These are phyloP conservation scores for Polydesmus complanatus DNA, from an alignment of 2,888 invertebrate species.

Conservation along the genomic window DNA sequence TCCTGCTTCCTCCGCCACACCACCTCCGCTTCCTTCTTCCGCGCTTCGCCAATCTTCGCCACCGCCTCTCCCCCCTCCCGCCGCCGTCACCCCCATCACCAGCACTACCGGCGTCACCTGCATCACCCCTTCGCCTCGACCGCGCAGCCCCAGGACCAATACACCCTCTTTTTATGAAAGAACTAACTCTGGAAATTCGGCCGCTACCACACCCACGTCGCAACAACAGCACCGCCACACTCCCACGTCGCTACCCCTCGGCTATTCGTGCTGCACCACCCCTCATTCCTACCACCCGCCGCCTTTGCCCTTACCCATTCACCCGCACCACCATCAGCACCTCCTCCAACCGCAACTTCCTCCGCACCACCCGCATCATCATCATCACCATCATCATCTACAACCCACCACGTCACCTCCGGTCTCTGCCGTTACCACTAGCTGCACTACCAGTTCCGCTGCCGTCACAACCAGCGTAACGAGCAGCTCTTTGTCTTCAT, in stretches of 20 bases:
- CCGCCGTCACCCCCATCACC: conserved; percentile 14
- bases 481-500: conserved; percentile 16
- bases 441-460: conserved; percentile 12
- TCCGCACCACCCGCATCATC: conserved; percentile 40
- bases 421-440: conserved; percentile 17
- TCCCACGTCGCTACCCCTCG: background rate
- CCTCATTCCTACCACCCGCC: conserved; percentile 2
- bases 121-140: background rate
- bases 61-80: conserved; percentile 20
- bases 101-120: background rate
- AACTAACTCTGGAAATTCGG: background rate
- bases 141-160: background rate
- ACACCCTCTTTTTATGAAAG: background rate
- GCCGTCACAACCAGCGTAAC: conserved; percentile 15
- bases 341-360: conserved; percentile 40
- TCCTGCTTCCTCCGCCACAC: too few species aligned
- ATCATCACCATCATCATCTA: conserved; percentile 36
- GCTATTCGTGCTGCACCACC: background rate
- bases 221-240: background rate
- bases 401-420: conserved; percentile 46
- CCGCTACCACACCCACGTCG: background rate
- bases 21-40: conserved; percentile 11
- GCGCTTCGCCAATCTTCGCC: conserved; percentile 20
- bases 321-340: background rate
- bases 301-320: conserved; percentile 22